These are phyloP conservation scores for Sebastes cheni DNA, from an alignment of 2,797 vertebrate genomes.

Conservation along the genomic window DNA sequence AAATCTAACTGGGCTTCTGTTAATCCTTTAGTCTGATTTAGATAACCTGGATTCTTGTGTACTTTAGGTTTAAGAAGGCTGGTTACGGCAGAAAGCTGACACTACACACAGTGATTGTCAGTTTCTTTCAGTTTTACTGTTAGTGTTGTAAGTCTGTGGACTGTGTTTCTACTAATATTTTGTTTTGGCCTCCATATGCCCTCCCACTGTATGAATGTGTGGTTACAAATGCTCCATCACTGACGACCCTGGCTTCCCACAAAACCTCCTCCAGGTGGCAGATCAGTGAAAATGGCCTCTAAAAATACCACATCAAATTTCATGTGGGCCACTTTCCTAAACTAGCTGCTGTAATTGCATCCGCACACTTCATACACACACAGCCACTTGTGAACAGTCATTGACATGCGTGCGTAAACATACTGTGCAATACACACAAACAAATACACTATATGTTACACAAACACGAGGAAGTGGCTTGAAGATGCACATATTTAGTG, in stretches of 20 bases:
- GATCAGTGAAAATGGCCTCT: conserved; percentile 55
- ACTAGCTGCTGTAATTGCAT: conserved; percentile 51
- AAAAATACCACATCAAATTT: conserved; percentile 64
- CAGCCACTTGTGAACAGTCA: conserved; percentile 1
- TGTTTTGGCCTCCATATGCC: neutral
- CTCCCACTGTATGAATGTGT: neutral
- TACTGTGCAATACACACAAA: conserved; percentile 15
- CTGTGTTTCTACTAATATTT: neutral
- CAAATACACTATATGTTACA: conserved; percentile 21
- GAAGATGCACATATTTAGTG: conserved; percentile 28
- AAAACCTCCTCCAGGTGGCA: conserved; percentile 27
- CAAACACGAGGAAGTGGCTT: conserved; percentile 27
- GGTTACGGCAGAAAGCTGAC: too few species aligned
- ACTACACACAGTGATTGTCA: too few species aligned
- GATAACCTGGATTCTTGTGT: too few species aligned
- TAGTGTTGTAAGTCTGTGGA: neutral
- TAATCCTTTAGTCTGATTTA: too few species aligned
- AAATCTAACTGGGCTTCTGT: too few species aligned
- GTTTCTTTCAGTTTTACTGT: neutral
- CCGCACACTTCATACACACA: conserved; percentile 12
- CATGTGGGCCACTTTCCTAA: conserved; percentile 50
- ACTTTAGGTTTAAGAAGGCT: too few species aligned
- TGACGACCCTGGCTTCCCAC: conserved; percentile 8
- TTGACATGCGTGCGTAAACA: conserved; percentile 18
- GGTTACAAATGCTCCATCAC: conserved; percentile 21